Conservation (phyloP, 2,888 invertebrate species). For the Pristionchus arcanus region DNA sequence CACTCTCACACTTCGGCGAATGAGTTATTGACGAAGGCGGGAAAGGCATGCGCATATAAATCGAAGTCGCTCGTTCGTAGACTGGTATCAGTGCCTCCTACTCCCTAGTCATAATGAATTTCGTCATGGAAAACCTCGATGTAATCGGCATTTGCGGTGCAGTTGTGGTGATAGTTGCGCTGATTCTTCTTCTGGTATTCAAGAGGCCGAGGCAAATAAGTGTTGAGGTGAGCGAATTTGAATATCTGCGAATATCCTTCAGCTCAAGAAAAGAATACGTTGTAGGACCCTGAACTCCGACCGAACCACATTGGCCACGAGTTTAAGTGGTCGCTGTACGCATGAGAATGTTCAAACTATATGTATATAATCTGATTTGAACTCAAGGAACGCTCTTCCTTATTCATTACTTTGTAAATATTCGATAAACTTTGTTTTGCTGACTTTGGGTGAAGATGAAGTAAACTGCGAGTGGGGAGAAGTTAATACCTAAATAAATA, state of each 20-base stretch:
- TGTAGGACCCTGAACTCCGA: neutral
- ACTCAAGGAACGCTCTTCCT: no score
- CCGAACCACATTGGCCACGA: neutral
- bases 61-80: neutral
- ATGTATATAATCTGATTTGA: no score
- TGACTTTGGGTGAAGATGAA: no score
- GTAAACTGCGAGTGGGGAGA: no score
- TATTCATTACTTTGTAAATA: no score
- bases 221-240: neutral
- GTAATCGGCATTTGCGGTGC: neutral
- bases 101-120: neutral
- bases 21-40: neutral
- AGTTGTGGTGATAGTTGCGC: neutral
- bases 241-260: neutral
- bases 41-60: neutral
- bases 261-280: neutral
- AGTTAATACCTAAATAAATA: no score
- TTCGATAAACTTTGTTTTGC: no score
- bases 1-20: slow-evolving; percentile 7
- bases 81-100: neutral
- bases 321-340: neutral
- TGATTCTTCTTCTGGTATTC: neutral
- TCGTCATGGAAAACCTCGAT: neutral
- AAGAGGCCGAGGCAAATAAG: neutral
- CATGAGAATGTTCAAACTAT: neutral